These are phyloP conservation scores for Andinoacara biseriatus DNA, from an alignment of 2,113 vertebrate genomes.

Conservation along the genomic window DNA sequence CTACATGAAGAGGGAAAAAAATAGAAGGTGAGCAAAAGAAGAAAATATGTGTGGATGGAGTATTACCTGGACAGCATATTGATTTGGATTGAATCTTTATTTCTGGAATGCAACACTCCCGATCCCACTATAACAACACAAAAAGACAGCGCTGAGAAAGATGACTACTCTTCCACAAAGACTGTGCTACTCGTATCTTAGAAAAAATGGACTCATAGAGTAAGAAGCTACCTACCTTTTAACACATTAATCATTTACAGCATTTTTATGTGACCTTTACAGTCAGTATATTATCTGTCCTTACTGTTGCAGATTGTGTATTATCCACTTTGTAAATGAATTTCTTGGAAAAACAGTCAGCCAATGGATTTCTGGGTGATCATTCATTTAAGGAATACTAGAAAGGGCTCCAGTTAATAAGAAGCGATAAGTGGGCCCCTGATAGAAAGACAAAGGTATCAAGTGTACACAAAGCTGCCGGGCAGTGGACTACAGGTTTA, in stretches of 20 bases:
- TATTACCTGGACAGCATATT: conserved; percentile 43
- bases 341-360: conserved; percentile 28
- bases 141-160: not conserved
- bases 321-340: conserved; percentile 53
- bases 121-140: not conserved
- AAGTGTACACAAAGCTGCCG: conserved; percentile 38
- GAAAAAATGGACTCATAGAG: conserved; percentile 32
- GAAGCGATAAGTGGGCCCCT: not conserved
- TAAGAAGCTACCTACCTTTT: conserved; percentile 47
- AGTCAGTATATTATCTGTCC: conserved; percentile 43
- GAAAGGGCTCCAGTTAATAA: conserved; percentile 1
- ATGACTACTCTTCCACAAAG: conserved; percentile 27
- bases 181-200: conserved; percentile 28
- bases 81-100: conserved; percentile 53
- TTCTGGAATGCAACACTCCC: conserved; percentile 48
- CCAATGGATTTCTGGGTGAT: conserved; percentile 32
- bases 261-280: conserved; percentile 39
- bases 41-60: conserved; percentile 34
- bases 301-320: conserved; percentile 34
- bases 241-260: conserved; percentile 31
- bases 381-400: conserved; percentile 17
- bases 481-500: conserved; percentile 38
- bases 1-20: not conserved
- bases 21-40: not conserved
- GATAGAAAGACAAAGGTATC: not conserved